Evolutionary conservation across 30 jellyfish, hydroid and myxozoan genomes (phyloP), one percentile per base, ranked within the genome.

Genomic region (Aurelia sp.): DNA sequence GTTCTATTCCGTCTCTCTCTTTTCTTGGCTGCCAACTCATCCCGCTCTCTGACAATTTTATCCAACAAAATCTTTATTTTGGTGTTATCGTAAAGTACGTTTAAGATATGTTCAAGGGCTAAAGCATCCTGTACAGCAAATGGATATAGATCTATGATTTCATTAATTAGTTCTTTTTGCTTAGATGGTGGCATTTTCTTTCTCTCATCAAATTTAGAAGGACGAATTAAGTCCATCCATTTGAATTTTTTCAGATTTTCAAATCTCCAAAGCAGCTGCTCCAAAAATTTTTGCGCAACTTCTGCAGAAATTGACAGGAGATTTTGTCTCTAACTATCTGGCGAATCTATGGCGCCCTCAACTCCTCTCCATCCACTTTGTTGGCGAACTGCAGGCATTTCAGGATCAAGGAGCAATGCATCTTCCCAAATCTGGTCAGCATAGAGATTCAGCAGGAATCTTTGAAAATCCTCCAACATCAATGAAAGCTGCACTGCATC

Each of bases 331-430:
- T 4, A 35, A 35, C 44, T 69, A 13, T 55, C 78, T 15, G 78
- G 31, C 2, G 92, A 82, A 82, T 82, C 92, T 13, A 69, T 61
- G 10, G 68, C 86, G 51, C 76, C 41, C 47, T 82, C 78, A 13
- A 82, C 74, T 69, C 88, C 88, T 52, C 88, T 33, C 92, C 92
- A 82, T 15, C 86, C 92, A 53, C 40, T 68, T 69, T 77, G 57
- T 27, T 67, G 44, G 44, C 44, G 44, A 35, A 35, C 44, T 2
- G 44, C 44, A 35, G 44, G 44, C 44, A 35, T 35, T 13, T 82
- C 78, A 22, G 80, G 84, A 63, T 82, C 92, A 21, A 82, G 69
- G 33, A 31, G 51, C 64, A 82, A n/a, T n/a, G n/a, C n/a, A n/a
- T n/a, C n/a, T n/a, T n/a, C n/a, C n/a, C n/a, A n/a, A n/a, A n/a